These are phyloP conservation scores for Drosophila novamexicana DNA, from an alignment of 1,140 invertebrate genomes.

Conservation along the genomic window DNA sequence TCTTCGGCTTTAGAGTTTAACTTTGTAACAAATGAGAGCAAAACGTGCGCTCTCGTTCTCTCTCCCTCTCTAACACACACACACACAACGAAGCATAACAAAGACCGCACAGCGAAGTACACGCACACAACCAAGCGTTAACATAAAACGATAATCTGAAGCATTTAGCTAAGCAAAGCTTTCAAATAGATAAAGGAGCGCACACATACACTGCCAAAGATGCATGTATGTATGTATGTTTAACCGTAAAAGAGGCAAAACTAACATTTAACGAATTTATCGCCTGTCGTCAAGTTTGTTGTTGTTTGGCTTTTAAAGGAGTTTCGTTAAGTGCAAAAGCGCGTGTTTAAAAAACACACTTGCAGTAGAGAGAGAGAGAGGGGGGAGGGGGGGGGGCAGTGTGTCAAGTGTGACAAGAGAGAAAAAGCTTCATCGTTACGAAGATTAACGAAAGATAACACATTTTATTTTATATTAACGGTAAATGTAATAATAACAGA, in stretches of 20 bases:
- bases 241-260: not conserved
- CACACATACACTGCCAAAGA: not conserved
- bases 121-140: constrained; percentile 11
- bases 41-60: not conserved
- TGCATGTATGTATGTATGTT: not conserved
- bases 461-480: no score
- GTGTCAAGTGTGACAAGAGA: no score
- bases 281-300: no score
- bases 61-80: not conserved
- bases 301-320: no score
- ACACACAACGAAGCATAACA: constrained; percentile 46
- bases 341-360: not conserved
- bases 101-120: constrained; percentile 23
- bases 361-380: not conserved
- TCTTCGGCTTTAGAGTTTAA: constrained; percentile 1
- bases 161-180: constrained; percentile 51
- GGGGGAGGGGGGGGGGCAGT: not conserved
- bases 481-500: no score
- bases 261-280: no score
- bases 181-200: constrained; percentile 1
- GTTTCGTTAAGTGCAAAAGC: not conserved
- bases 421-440: no score
- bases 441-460: no score
- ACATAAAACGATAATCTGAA: constrained; percentile 59
- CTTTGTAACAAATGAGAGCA: constrained; percentile 1